Evolutionary conservation across 2,888 invertebrate genomes (phyloP).

Genomic region (Meta bourneti): DNA sequence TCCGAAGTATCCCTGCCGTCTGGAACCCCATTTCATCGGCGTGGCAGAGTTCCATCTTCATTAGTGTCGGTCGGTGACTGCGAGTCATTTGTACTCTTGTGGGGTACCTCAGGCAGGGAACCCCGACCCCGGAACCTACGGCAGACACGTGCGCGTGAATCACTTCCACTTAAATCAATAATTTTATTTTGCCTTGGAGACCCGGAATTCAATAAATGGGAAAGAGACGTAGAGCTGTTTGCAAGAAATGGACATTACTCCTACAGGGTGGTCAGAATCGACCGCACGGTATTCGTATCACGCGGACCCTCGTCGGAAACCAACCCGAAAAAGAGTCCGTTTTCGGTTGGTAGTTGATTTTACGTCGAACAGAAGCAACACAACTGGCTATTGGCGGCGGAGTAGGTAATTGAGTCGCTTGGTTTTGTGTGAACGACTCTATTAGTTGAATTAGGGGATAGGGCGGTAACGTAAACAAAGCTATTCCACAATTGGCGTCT

Average conservation of each 20-base stretch:
- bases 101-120: constrained; percentile 39
- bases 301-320: no score
- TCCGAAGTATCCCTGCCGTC: neutral
- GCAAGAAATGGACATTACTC: neutral
- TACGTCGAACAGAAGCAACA: no score
- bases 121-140: no score
- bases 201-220: constrained; percentile 52
- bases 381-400: no score
- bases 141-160: constrained; percentile 63
- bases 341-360: no score
- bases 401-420: no score
- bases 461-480: no score
- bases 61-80: constrained; percentile 42
- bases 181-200: constrained; percentile 72
- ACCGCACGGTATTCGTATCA: no score
- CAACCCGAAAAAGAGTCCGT: no score
- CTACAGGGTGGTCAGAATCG: neutral
- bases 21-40: constrained; percentile 36
- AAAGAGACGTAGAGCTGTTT: neutral
- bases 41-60: constrained; percentile 55
- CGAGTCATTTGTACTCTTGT: constrained; percentile 25
- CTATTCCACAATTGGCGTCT: no score
- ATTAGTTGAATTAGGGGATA: no score
- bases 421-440: no score
- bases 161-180: constrained; percentile 67